Evolutionary conservation across 2,113 vertebrate species (phyloP), one percentile per base, ranked within the genome.

Genomic region (Thunnus maccoyii): DNA sequence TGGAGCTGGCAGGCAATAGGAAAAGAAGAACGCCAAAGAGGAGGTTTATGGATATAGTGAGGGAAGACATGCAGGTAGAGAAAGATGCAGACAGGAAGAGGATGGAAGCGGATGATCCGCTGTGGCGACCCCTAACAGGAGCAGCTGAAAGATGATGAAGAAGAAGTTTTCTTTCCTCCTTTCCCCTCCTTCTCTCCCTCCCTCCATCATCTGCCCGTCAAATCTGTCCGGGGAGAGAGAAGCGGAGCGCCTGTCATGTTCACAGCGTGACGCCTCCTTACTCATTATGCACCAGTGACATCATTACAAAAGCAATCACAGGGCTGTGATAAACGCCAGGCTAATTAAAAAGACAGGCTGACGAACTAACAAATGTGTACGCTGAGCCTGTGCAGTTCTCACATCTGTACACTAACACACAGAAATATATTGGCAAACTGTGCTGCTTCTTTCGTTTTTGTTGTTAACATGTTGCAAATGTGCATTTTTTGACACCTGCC

Each of bases 261-360:
- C 88, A 27, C 92, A 78, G 86, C 81, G 22, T 91, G 90, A 90
- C 78, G 84, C 91, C 86, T 85, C 91, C 88, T 85, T 78, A 67
- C 91, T 95, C 91, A 94, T 95, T 95, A 95, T 93, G 92, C 87
- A 84, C 69, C 76, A 70, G 91, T 94, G 93, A 94, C 93, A 95
- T 93, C 92, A 95, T 93, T 93, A 94, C 90, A 91, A 94, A 94
- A 92, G 93, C 91, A 94, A 92, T 95, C 89, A 93, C 88, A 85
- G 80, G 85, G 80, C 86, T 87, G 88, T 89, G 93, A 94, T 94
- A 93, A 94, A 93, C 78, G 76, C 84, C 73, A 71, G 85, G 88
- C 92, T 95, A 94, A 95, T 95, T 94, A 94, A 94, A 91, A 94
- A 76, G 90, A 91, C 91, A 91, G 90, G 85, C 88, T 93, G 87